Base-by-base conservation (phyloP, 2,797 vertebrate species). In the Muraenolepis orangiensis region DNA sequence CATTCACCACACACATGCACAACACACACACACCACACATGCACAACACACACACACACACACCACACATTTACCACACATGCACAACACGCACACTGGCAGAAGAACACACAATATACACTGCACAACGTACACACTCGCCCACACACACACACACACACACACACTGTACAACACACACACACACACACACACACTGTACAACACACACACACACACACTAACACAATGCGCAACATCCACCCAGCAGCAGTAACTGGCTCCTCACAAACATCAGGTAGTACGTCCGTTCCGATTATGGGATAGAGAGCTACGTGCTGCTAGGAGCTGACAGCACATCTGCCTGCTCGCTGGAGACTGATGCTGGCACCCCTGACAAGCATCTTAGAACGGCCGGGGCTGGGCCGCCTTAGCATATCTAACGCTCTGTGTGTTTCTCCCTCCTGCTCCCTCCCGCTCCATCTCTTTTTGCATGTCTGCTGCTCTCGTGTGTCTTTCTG, bases 201-300 rank as follows among this genome's bases (percentile, higher is more conserved):
- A 74, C 70, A 68, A 69, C 32, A 78, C 67, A 76, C 13, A 73
- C 13, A 80, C 16, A 78, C 70, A 6, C 31, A 70, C 69, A 69
- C 68, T 38, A 40, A 70, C 14, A 38, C 46, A n/a, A 16, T 51
- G 12, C 42, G 3, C 46, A 57, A 57, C 46, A 34, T 34, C 3
- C 28, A 57, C 64, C 72, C 89, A 90, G 77, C 90, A 88, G 91
- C 87, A 87, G 88, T 93, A 92, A 92, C 89, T 87, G 90, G 89
- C 90, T 92, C 89, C 93, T 88, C 90, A 86, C 87, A 88, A 94
- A 93, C 93, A 94, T 92, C 93, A 94, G 87, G 69, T 94, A 94
- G 94, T 91, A 88, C 94, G 95, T 96, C 95, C 95, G 90, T 92
- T 95, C 90, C 76, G 90, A 94, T 98, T 95, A 95, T 92, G 89